phyloP scores from a whole-genome alignment of 2,113 vertebrate species.

The Emberiza fucata region DNA sequence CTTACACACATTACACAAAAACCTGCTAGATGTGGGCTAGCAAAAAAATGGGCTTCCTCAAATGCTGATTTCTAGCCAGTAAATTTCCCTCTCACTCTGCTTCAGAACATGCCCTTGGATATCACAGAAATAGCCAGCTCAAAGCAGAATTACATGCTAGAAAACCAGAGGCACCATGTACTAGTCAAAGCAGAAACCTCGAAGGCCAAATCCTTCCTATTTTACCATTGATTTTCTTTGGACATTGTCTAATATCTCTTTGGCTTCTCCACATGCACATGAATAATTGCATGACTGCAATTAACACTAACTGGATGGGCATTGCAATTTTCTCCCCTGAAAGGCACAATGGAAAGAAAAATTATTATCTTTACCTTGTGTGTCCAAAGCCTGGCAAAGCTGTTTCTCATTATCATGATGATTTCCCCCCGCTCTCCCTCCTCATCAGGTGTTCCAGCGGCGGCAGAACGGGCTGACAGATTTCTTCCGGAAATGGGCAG shows the following conservation, averaged over 20 bases:
- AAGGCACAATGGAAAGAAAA: neutral
- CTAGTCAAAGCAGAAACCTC: neutral
- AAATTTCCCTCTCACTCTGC: neutral
- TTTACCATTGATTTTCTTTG: neutral
- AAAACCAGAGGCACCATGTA: neutral
- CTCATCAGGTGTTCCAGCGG: conserved; percentile 89
- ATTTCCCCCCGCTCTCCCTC: neutral
- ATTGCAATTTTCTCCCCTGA: neutral
- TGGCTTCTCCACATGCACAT: neutral
- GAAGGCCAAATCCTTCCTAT: neutral
- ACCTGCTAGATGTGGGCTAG: neutral
- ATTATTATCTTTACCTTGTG: neutral
- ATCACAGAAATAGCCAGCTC: neutral
- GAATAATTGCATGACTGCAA: neutral
- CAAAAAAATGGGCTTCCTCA: neutral
- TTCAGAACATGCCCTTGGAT: neutral
- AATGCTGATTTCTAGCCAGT: neutral
- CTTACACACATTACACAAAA: neutral
- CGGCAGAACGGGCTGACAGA: conserved; percentile 94
- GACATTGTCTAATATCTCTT: neutral
- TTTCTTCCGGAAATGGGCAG: conserved; percentile 94
- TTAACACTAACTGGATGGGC: neutral
- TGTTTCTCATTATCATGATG: neutral
- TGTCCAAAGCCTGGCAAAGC: neutral
- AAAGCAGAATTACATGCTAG: neutral